These are phyloP conservation scores for Phenacoccus solenopsis DNA, from an alignment of 1,140 invertebrate species.

Conservation along the genomic window DNA sequence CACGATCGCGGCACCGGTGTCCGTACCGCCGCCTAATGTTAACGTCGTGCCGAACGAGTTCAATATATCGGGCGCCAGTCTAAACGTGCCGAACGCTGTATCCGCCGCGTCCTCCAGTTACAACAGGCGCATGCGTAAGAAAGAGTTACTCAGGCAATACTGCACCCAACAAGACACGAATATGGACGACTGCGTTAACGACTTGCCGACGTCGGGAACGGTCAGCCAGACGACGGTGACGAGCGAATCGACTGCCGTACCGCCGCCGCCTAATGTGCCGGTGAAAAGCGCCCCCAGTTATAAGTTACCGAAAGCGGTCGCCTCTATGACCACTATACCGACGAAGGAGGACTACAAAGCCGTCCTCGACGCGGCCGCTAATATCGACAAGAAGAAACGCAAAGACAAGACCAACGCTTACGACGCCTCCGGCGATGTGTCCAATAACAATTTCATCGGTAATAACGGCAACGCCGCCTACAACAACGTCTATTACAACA, in stretches of 20 bases:
- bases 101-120: constrained; percentile 43
- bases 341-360: constrained; percentile 67
- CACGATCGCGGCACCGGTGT: constrained; percentile 39
- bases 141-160: constrained; percentile 70
- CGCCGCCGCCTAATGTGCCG: constrained; percentile 1
- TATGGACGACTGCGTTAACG: constrained; percentile 52
- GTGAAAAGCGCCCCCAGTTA: constrained; percentile 25
- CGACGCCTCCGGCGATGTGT: constrained; percentile 33
- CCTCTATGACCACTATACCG: constrained; percentile 70
- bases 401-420: constrained; percentile 28
- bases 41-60: constrained; percentile 25
- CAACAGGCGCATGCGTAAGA: constrained; percentile 75
- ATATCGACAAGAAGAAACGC: constrained; percentile 56
- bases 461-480: constrained; percentile 17
- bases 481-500: background rate
- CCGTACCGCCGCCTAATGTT: constrained; percentile 34
- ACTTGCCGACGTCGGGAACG: constrained; percentile 33
- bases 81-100: background rate
- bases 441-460: constrained; percentile 25
- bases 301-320: constrained; percentile 61
- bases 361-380: constrained; percentile 46
- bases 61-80: constrained; percentile 30
- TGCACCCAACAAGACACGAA: constrained; percentile 70
- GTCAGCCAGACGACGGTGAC: background rate
- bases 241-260: background rate